Conservation (phyloP, 2,888 invertebrate species). For the Ecdyonurus torrentis region DNA sequence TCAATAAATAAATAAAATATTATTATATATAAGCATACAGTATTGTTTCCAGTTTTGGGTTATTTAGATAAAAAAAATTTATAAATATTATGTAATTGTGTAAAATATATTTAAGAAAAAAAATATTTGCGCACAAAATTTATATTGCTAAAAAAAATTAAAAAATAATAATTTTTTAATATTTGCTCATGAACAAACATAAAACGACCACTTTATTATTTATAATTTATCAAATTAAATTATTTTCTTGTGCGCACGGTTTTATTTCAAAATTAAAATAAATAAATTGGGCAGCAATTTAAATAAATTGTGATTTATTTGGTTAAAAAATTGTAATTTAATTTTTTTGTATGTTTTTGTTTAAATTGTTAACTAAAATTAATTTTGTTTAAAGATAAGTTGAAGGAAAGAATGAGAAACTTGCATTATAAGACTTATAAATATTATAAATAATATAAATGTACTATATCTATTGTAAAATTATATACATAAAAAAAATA, state of each 20-base stretch:
- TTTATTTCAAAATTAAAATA: background rate
- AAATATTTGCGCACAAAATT: background rate
- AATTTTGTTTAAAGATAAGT: too few species aligned
- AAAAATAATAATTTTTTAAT: background rate
- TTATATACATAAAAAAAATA: too few species aligned
- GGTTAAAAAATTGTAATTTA: too few species aligned
- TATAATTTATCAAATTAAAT: background rate
- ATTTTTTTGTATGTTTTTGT: too few species aligned
- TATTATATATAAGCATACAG: background rate
- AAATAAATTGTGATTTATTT: background rate
- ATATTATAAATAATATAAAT: too few species aligned
- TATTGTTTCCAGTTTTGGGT: background rate
- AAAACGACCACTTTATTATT: too few species aligned
- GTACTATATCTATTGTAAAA: too few species aligned
- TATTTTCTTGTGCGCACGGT: background rate
- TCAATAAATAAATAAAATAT: background rate
- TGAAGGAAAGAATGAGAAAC: too few species aligned
- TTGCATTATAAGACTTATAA: too few species aligned
- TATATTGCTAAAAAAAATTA: background rate
- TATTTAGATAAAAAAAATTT: background rate
- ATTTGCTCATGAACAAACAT: background rate
- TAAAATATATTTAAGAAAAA: too few species aligned
- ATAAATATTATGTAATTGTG: too few species aligned
- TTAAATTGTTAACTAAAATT: too few species aligned
- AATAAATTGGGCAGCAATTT: background rate